phyloP scores from a whole-genome alignment of 2,888 invertebrate genomes.

The Beris morrisii region DNA sequence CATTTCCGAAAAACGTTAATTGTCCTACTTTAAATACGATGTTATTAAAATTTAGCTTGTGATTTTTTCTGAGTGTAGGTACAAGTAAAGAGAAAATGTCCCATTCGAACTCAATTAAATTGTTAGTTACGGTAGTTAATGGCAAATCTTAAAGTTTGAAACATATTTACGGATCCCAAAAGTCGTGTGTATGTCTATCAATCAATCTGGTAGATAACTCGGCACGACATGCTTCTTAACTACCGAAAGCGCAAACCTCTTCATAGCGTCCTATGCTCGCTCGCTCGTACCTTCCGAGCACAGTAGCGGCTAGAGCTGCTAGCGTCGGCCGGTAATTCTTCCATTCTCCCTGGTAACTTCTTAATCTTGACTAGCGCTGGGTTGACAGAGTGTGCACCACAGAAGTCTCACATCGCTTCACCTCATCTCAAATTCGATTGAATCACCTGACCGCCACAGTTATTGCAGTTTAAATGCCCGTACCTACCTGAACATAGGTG shows the following conservation, averaged over 20 bases:
- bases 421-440: slow-evolving; percentile 21
- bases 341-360: slow-evolving; percentile 9
- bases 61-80: too few species aligned
- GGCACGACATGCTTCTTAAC: slow-evolving; percentile 34
- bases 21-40: too few species aligned
- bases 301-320: neutral
- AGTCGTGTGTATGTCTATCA: slow-evolving; percentile 36
- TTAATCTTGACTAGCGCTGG: slow-evolving; percentile 20
- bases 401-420: slow-evolving; percentile 25
- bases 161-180: slow-evolving; percentile 7
- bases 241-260: slow-evolving; percentile 24
- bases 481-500: neutral
- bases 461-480: slow-evolving; percentile 29
- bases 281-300: neutral
- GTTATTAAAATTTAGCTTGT: too few species aligned
- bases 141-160: slow-evolving; percentile 10
- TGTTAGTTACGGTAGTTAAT: neutral
- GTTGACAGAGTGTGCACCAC: slow-evolving; percentile 24
- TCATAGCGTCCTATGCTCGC: slow-evolving; percentile 6
- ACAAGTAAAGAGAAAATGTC: too few species aligned
- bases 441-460: slow-evolving; percentile 26
- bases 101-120: slow-evolving; percentile 8
- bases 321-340: neutral
- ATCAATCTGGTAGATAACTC: slow-evolving; percentile 36
- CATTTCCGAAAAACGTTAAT: too few species aligned